A percentile compares a stretch with the other conserved stretches of the same genome.
Conservation (phyloP, 2,888 invertebrate species). For the Dione juno region DNA sequence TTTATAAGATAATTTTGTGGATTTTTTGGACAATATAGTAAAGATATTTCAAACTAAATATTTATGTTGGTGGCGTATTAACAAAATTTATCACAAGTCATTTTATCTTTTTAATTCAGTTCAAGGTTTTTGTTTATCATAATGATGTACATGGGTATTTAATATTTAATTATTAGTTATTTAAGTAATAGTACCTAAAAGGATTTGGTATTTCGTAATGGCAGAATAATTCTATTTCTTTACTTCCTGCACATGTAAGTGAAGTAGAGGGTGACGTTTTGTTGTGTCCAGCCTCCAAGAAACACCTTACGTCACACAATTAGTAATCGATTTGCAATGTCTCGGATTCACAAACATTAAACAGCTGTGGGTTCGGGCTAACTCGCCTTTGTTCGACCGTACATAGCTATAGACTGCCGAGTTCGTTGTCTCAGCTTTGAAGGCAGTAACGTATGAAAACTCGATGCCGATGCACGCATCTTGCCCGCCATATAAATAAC, state of each 20-base stretch:
- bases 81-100: background rate
- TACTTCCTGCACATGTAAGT: background rate
- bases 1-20: background rate
- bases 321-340: constrained; percentile 69
- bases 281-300: constrained; percentile 4
- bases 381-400: constrained; percentile 67
- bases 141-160: background rate
- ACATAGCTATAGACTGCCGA: constrained; percentile 50
- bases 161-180: background rate
- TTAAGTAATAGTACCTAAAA: background rate
- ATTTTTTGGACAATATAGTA: no score
- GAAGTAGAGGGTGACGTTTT: background rate
- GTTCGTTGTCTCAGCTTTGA: constrained; percentile 61
- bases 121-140: constrained; percentile 17
- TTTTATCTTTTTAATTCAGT: constrained; percentile 21
- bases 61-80: background rate
- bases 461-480: constrained; percentile 45
- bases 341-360: constrained; percentile 74
- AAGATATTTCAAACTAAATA: background rate
- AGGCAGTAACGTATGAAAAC: constrained; percentile 58
- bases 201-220: no score
- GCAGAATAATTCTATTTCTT: background rate
- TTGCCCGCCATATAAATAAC: constrained; percentile 50
- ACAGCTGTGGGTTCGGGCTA: constrained; percentile 74
- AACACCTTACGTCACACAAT: constrained; percentile 58